Evolutionary conservation across 2,888 invertebrate species (phyloP).

Genomic region (Aspidiotus rigidus): DNA sequence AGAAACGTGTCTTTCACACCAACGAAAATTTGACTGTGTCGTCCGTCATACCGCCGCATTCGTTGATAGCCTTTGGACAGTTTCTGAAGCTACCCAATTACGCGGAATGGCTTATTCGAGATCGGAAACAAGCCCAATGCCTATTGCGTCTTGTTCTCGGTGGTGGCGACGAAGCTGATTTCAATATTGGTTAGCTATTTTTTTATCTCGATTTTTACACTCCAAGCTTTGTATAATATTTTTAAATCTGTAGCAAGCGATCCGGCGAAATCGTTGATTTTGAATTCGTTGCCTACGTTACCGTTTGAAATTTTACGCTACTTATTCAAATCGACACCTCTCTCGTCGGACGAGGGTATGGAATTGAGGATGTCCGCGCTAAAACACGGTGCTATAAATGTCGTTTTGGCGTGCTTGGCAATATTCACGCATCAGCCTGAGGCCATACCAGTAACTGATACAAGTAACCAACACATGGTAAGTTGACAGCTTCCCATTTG

Average conservation of each 20-base stretch:
- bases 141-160: slow-evolving; percentile 77
- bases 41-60: slow-evolving; percentile 67
- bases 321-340: slow-evolving; percentile 65
- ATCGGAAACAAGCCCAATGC: slow-evolving; percentile 75
- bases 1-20: slow-evolving; percentile 21
- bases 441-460: slow-evolving; percentile 38
- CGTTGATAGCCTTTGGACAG: slow-evolving; percentile 79
- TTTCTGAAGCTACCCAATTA: slow-evolving; percentile 83
- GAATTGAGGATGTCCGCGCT: slow-evolving; percentile 67
- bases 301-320: slow-evolving; percentile 71
- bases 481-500: background rate
- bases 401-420: slow-evolving; percentile 76
- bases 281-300: slow-evolving; percentile 57
- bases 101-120: slow-evolving; percentile 75
- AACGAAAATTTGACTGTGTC: slow-evolving; percentile 22
- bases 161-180: slow-evolving; percentile 47
- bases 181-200: slow-evolving; percentile 16
- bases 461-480: slow-evolving; percentile 24
- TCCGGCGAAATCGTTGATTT: slow-evolving; percentile 60
- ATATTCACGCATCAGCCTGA: slow-evolving; percentile 76
- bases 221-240: background rate
- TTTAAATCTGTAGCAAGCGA: slow-evolving; percentile 47
- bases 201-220: background rate
- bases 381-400: slow-evolving; percentile 72
- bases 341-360: slow-evolving; percentile 65